phyloP scores from a whole-genome alignment of 2,113 vertebrate species.

The Aegithalos caudatus region DNA sequence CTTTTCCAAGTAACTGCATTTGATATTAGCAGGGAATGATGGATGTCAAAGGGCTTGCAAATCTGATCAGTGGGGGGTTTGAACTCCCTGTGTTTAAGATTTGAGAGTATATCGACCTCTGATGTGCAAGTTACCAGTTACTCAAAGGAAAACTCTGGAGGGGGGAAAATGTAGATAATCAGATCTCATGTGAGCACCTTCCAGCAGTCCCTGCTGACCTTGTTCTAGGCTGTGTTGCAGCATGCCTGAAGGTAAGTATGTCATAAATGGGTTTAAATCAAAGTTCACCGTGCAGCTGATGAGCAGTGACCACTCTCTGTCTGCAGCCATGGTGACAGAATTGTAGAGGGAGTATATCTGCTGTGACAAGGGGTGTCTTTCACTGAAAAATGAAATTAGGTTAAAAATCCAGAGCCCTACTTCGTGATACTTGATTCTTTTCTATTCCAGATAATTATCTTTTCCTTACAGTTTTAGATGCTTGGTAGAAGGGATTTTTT shows the following conservation, averaged over 20 bases:
- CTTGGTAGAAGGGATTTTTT: not conserved
- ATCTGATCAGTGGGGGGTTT: not conserved
- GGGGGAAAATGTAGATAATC: rapidly evolving
- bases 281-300: not conserved
- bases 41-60: not conserved
- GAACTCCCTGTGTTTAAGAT: not conserved
- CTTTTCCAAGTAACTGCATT: not conserved
- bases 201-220: not conserved
- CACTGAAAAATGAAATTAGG: not conserved
- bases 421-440: not conserved
- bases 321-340: not conserved
- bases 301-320: not conserved
- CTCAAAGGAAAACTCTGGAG: not conserved
- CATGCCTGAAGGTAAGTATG: not conserved
- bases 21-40: not conserved
- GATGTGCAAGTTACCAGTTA: not conserved
- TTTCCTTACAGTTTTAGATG: not conserved
- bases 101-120: not conserved
- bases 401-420: not conserved
- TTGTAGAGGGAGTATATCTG: not conserved
- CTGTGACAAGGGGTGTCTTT: not conserved
- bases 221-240: not conserved
- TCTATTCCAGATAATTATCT: not conserved
- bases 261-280: not conserved
- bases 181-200: not conserved